Base-by-base conservation (phyloP, 2,797 vertebrate species). In the Falco rusticolus region DNA sequence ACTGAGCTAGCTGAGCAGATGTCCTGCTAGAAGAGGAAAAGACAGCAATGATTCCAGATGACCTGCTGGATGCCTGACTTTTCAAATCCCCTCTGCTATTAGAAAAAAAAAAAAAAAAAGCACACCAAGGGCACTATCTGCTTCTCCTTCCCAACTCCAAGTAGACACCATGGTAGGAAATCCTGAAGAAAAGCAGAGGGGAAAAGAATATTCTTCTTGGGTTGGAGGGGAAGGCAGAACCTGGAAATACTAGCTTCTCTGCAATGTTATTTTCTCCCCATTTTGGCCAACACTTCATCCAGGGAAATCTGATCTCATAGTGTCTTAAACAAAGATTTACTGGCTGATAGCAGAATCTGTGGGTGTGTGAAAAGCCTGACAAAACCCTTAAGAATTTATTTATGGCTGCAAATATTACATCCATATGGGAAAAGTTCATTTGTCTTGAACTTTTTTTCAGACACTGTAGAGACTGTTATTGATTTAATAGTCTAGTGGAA, bases 361-460 rank as follows among this genome's bases (percentile, higher is more conserved):
- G 94, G 92, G 71, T 97, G 78, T 94, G 96, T 57, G 63, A 92
- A 92, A 85, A 93, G 84, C 33, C 89, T 94, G 93, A 95, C 93
- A 96, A 94, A 91, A 95, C 54, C 21, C 4, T 41, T 84, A 84
- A 82, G 78, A 94, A 91, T 95, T 96, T 97, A 96, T 97, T 97
- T 97, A 97, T 91, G 85, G 84, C 85, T 94, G 64, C 90, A 97
- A 97, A 90, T 97, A 97, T 97, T 96, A 93, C 29, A 94, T 96
- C 93, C 97, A 96, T 96, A 97, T 95, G 97, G 84, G 84, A 95
- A 95, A 97, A 96, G 91, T 94, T 98, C 47, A 93, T 95, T 96
- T 97, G 64, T 61, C 71, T 96, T 96, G 64, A 96, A 93, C 76
- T 69, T 96, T 94, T 80, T 96, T 96, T 91, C 87, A 97, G 87